phyloP scores from a whole-genome alignment of 92 coral and sea anemone species.

The Pocillopora grandis region DNA sequence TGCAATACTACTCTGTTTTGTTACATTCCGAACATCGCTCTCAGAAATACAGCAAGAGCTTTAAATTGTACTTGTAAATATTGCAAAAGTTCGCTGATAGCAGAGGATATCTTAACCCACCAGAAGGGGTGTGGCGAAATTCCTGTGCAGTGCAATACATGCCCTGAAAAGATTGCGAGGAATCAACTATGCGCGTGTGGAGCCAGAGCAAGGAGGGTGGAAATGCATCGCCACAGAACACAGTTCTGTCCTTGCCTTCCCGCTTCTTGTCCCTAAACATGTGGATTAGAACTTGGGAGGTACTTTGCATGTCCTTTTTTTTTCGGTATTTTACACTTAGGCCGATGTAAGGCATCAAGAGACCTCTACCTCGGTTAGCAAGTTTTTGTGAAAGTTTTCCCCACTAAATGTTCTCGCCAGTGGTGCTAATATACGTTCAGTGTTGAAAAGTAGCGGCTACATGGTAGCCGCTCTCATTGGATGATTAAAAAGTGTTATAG shows the following conservation, averaged over 20 bases:
- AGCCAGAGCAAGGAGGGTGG: slow-evolving; percentile 19
- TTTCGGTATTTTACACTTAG: too few relatives aligned
- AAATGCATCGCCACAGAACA: slow-evolving; percentile 3
- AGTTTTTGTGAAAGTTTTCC: too few relatives aligned
- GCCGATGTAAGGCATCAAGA: neutral
- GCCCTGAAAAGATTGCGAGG: neutral
- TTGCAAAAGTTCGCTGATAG: too few relatives aligned
- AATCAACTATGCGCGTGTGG: neutral
- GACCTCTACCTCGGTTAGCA: neutral
- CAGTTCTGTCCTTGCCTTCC: neutral
- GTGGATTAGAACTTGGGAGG: neutral
- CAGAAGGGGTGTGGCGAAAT: too few relatives aligned
- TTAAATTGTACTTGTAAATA: too few relatives aligned
- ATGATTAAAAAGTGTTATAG: neutral
- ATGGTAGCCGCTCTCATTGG: neutral
- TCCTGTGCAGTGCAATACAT: too few relatives aligned
- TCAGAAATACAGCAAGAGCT: too few relatives aligned
- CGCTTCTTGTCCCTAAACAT: too few relatives aligned
- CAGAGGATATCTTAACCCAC: too few relatives aligned
- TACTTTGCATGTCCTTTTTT: neutral
- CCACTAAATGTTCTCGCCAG: neutral
- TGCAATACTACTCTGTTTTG: too few relatives aligned
- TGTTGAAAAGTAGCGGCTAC: neutral
- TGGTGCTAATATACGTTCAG: neutral
- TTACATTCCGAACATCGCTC: too few relatives aligned